These are phyloP conservation scores for Thereva unica DNA, from an alignment of 2,888 invertebrate species.

Conservation along the genomic window DNA sequence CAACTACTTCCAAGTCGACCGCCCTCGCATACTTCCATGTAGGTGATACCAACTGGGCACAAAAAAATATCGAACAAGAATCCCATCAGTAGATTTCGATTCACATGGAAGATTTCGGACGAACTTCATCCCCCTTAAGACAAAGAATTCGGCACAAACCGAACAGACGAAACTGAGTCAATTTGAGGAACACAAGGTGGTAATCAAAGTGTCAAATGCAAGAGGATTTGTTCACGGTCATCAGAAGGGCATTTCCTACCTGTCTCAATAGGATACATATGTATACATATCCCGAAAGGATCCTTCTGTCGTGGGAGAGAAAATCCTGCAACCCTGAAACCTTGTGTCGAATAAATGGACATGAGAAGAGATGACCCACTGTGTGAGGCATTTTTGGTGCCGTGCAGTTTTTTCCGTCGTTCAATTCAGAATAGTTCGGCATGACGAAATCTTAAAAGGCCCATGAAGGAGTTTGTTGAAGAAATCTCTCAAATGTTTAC, in stretches of 20 bases:
- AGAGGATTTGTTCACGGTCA: not conserved
- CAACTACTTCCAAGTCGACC: conserved; percentile 1
- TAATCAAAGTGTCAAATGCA: conserved; percentile 27
- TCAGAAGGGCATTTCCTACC: not conserved
- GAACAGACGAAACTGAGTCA: conserved; percentile 15
- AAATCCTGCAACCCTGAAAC: too few species aligned
- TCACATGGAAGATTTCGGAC: not conserved
- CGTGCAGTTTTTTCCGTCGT: not conserved
- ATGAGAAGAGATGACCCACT: not conserved
- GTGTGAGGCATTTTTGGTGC: conserved; percentile 14
- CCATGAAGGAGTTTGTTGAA: conserved; percentile 9
- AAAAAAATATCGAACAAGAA: too few species aligned
- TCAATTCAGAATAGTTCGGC: conserved; percentile 10
- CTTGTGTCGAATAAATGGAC: not conserved
- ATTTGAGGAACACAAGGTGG: not conserved
- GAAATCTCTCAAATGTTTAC: conserved; percentile 13
- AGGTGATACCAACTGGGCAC: too few species aligned
- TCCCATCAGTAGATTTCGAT: too few species aligned
- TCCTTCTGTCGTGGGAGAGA: conserved; percentile 11
- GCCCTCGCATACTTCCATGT: too few species aligned
- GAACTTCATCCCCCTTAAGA: conserved; percentile 19
- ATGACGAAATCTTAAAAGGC: conserved; percentile 2
- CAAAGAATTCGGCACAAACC: conserved; percentile 1
- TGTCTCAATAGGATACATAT: not conserved
- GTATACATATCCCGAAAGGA: conserved; percentile 3